These are phyloP conservation scores for Gadus chalcogrammus DNA, from an alignment of 2,113 vertebrate genomes.

Conservation along the genomic window DNA sequence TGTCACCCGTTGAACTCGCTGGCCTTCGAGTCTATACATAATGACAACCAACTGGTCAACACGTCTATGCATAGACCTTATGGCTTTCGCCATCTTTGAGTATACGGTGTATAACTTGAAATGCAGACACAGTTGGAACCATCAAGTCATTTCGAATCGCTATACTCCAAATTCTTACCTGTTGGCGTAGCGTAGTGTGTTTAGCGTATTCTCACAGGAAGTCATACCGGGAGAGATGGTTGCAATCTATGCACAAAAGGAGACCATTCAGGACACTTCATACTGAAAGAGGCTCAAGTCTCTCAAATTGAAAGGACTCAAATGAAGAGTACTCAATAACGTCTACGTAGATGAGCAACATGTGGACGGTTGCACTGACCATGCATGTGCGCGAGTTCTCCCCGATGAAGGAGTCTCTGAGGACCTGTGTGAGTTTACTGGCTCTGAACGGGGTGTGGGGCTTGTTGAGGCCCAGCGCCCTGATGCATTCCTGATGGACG, in stretches of 20 bases:
- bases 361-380: slow-evolving; percentile 68
- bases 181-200: slow-evolving; percentile 97
- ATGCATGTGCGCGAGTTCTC: slow-evolving; percentile 98
- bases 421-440: slow-evolving; percentile 98
- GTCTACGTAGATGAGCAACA: too few relatives aligned
- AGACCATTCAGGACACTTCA: neutral
- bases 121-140: too few relatives aligned
- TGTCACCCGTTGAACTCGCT: too few relatives aligned
- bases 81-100: too few relatives aligned
- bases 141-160: too few relatives aligned
- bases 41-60: too few relatives aligned
- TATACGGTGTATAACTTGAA: too few relatives aligned
- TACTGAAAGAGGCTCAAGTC: neutral
- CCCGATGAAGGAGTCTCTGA: slow-evolving; percentile 97
- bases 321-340: neutral
- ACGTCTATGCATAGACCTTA: too few relatives aligned
- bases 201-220: slow-evolving; percentile 97
- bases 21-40: too few relatives aligned
- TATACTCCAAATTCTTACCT: slow-evolving; percentile 75
- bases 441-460: slow-evolving; percentile 97
- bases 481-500: slow-evolving; percentile 88
- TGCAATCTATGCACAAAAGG: slow-evolving; percentile 78
- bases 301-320: neutral
- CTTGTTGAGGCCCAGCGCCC: slow-evolving; percentile 96
- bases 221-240: slow-evolving; percentile 98